Evolutionary conservation across 2,888 invertebrate genomes (phyloP), one percentile per base, ranked within the genome.

Genomic region (Cantharis lateralis): DNA sequence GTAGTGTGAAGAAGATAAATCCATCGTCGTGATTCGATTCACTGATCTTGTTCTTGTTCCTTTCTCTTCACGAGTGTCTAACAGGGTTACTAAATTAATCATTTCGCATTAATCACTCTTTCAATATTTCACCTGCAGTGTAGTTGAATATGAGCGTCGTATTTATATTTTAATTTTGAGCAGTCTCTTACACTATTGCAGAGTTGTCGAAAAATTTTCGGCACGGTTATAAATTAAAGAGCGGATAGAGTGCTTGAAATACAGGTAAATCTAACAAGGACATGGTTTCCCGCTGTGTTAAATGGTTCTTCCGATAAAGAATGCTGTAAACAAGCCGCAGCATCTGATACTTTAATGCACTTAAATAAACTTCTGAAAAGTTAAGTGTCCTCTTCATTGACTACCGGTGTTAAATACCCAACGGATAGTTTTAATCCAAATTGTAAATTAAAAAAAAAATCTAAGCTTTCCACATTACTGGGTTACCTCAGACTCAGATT

Each of bases 321-420:
- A 75, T 78, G 80, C 79, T 79, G 81, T 82, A 83, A 83, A 83
- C 82, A 82, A 74, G 81, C 82, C 82, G 80, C 82, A 81, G 81
- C 78, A 82, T 80, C 79, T 78, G 80, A 80, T 80, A 76, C 77
- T 28, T 61, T 24, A 66, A 66, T 24, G 15, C 24, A 66, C 24
- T 66, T n/a, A 66, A 66, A 66, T 66, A 20, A 66, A 66, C 64
- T 66, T 20, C 20, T 20, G 20, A 24, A 20, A 48, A 48, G 48
- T 48, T n/a, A n/a, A 48, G 48, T 48, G 48, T 48, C 48, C n/a
- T 48, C 48, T 48, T 7, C 48, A 48, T 48, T n/a, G n/a, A 48
- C 48, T 48, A 48, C 48, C 48, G n/a, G 48, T 48, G n/a, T 48
- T 48, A 48, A 48, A 48, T 48, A 48, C 48, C n/a, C 7, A 48